A percentile compares a stretch with the other conserved stretches of the same genome.
Evolutionary conservation across 2,797 vertebrate species (phyloP).

Genomic region (Etheostoma perlongum): DNA sequence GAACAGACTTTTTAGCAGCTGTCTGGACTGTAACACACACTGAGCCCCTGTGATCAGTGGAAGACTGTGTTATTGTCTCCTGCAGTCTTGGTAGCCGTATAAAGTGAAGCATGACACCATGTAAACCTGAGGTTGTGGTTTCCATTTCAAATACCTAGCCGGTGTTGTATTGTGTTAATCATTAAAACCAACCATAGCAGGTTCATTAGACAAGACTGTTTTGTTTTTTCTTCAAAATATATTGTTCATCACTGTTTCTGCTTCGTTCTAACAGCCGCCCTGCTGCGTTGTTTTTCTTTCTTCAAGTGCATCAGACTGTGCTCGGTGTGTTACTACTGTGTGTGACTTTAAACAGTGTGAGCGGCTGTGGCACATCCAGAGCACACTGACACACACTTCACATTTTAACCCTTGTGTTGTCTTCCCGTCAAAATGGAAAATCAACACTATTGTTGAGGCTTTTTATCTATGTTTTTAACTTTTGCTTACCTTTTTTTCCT

Average conservation of each 20-base stretch:
- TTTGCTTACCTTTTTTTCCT: too few relatives aligned
- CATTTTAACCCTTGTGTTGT: too few relatives aligned
- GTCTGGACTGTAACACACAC: slow-evolving; percentile 17
- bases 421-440: too few relatives aligned
- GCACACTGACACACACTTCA: neutral
- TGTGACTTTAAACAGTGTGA: neutral
- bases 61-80: slow-evolving; percentile 46
- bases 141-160: slow-evolving; percentile 52
- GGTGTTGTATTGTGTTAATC: slow-evolving; percentile 32
- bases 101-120: slow-evolving; percentile 41
- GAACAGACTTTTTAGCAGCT: slow-evolving; percentile 10
- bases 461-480: too few relatives aligned
- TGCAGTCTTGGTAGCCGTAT: slow-evolving; percentile 48
- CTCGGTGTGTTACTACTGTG: slow-evolving; percentile 13
- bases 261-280: slow-evolving; percentile 2
- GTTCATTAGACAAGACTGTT: slow-evolving; percentile 38
- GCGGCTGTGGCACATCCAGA: neutral
- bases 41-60: slow-evolving; percentile 51
- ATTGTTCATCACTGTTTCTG: slow-evolving; percentile 22
- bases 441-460: too few relatives aligned
- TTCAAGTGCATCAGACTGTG: neutral
- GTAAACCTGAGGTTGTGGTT: slow-evolving; percentile 56
- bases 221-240: slow-evolving; percentile 29
- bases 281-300: slow-evolving; percentile 24
- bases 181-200: slow-evolving; percentile 53